These are phyloP conservation scores for Stegodyphus dumicola DNA, from an alignment of 1,140 invertebrate species.

Conservation along the genomic window DNA sequence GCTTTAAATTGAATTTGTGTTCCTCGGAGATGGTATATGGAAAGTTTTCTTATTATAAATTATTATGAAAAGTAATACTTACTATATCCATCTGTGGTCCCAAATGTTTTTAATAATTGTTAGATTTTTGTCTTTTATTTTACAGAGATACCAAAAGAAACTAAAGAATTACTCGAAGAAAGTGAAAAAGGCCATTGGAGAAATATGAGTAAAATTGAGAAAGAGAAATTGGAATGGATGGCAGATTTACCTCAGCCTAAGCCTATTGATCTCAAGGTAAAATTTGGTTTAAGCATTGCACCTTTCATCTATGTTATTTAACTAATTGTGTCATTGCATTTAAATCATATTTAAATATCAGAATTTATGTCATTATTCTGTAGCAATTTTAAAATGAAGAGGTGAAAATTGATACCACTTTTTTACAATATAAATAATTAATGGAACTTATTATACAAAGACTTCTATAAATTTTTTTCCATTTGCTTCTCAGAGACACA, in stretches of 20 bases:
- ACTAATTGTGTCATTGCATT: not conserved
- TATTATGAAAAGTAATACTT: not conserved
- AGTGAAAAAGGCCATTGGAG: slow-evolving; percentile 39
- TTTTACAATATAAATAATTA: too few relatives aligned
- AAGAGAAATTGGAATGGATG: slow-evolving; percentile 61
- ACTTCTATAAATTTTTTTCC: too few relatives aligned
- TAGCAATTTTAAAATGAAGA: too few relatives aligned
- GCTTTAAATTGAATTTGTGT: too few relatives aligned
- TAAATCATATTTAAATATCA: too few relatives aligned
- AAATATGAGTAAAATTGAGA: slow-evolving; percentile 62
- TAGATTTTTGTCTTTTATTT: not conserved
- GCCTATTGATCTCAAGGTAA: slow-evolving; percentile 65
- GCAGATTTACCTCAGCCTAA: slow-evolving; percentile 44
- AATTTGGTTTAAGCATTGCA: not conserved
- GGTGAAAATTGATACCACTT: too few relatives aligned
- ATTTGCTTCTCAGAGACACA: too few relatives aligned
- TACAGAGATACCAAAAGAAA: slow-evolving; percentile 31
- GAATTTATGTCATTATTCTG: too few relatives aligned
- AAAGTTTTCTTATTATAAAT: too few relatives aligned
- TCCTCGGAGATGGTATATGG: too few relatives aligned
- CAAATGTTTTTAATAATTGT: not conserved
- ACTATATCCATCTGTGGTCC: not conserved
- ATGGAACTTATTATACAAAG: too few relatives aligned
- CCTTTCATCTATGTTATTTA: not conserved
- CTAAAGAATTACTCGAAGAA: slow-evolving; percentile 20